Conservation (phyloP, 23 tunicate species). For the Styela clava region DNA sequence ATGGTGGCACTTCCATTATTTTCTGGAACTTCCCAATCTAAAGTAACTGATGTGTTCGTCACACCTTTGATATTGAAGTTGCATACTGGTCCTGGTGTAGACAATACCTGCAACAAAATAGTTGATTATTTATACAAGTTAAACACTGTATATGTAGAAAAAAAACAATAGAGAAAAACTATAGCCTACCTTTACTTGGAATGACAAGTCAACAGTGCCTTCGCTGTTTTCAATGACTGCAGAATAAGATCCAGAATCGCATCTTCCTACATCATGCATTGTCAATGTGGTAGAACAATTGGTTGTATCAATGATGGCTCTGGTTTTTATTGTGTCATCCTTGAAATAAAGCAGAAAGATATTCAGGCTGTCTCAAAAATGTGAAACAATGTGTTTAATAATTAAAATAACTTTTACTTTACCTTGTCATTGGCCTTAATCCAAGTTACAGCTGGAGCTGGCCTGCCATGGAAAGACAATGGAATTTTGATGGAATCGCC, state of each 20-base stretch:
- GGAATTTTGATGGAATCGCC: conserved; percentile 66
- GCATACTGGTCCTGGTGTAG: conserved; percentile 86
- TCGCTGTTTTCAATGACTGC: conserved; percentile 66
- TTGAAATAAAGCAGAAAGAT: neutral
- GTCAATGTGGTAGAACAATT: conserved; percentile 57
- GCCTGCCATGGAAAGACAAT: conserved; percentile 82
- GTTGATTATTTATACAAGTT: no score
- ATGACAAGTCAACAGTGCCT: conserved; percentile 67
- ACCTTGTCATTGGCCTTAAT: conserved; percentile 57
- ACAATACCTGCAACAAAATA: conserved; percentile 34
- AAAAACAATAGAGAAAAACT: no score
- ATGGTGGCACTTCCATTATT: conserved; percentile 75
- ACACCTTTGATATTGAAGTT: conserved; percentile 56
- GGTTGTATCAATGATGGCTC: conserved; percentile 45
- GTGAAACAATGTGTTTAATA: neutral
- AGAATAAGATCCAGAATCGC: conserved; percentile 84
- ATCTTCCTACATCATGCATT: conserved; percentile 44
- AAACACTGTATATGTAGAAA: no score
- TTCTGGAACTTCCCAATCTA: conserved; percentile 77
- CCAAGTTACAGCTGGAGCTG: conserved; percentile 80
- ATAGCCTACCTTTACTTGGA: conserved; percentile 48
- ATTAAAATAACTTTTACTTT: neutral
- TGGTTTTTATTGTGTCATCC: conserved; percentile 38
- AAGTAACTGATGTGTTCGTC: conserved; percentile 31
- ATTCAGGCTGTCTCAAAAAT: neutral